Evolutionary conservation across 2,888 invertebrate species (phyloP), one percentile per base, ranked within the genome.

Genomic region (Agrotis segetum): DNA sequence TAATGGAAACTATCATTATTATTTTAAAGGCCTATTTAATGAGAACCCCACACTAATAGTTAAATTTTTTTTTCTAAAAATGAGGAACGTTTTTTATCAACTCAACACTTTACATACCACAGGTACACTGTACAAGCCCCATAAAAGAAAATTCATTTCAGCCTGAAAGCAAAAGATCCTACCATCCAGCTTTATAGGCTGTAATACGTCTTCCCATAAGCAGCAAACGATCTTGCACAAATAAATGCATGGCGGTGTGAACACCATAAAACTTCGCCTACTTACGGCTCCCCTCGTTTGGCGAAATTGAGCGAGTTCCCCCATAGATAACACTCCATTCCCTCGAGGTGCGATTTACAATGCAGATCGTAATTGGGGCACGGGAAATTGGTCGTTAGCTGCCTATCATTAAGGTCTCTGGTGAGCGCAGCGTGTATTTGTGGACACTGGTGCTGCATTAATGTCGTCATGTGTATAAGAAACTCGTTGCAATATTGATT

Each of bases 291-390:
- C 81, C 81, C 76, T 76, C 80, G 81, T 85, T 85, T 77, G 76
- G 74, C 81, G 74, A 82, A 87, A 88, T 87, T 87, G 85, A 88
- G 84, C 83, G 81, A 75, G 84, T 81, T 85, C 79, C 85, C 75
- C 77, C 46, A 74, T 77, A 79, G 88, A 87, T 88, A 87, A 86
- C 83, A 74, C 77, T 74, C 64, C 78, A 81, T 82, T 86, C 87
- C 84, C 86, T 66, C 67, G 88, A 77, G 77, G 72, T 71, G 71
- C 74, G 81, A 82, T 84, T 82, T 77, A 80, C 80, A 71, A 76
- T 75, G 72, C 79, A 67, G 40, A 74, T 66, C 50, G 77, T 81
- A 78, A 78, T 84, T 71, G 66, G 75, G 61, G 52, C 74, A 65
- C 50, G 60, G 72, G 82, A 84, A 81, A 79, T 68, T 81, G 74